Base-by-base conservation (phyloP, 2,888 invertebrate genomes). In the Pachliopta kotzebuea region DNA sequence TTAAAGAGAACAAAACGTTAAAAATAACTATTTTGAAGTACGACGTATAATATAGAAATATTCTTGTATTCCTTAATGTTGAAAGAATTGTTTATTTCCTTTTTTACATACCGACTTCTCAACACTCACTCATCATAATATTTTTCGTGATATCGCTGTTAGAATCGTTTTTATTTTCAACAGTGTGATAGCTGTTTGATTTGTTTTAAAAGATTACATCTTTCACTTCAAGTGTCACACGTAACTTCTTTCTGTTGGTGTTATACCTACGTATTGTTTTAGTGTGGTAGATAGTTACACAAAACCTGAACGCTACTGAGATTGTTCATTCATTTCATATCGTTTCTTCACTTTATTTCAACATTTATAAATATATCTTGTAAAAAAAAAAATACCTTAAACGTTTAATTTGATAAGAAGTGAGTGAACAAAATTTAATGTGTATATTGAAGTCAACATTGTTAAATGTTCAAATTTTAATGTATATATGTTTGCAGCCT, bases 261-360 rank as follows among this genome's bases (percentile, higher is more conserved):
- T 67, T 63, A 65, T 69, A 67, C 68, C 67, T 69, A 68, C 71
- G 65, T 69, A 68, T 64, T 68, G 71, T 66, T 68, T 67, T 75
- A 74, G 76, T 75, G 72, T 75, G 71, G 76, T 78, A 77, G 78
- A 76, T 76, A 75, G 75, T 73, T 70, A 76, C 75, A 76, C 72
- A 74, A 67, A 72, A 85, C 87, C 88, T 90, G 89, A 85, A 85
- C 84, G 88, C 87, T 81, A 87, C 89, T 90, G 90, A 88, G 90
- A 78, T 79, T 75, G 84, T 84, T 87, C 83, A 84, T 85, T 86
- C 79, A 69, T 84, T 88, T 89, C 86, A 86, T 87, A 70, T 55
- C 8, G 29, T 24, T 20, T 29, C 37, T 20, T 7, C 20, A 8
- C 31, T 64, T 52, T 62, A 62, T 26, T 53, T 57, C 11, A 66